phyloP scores from a whole-genome alignment of 2,113 vertebrate genomes.

The Nyctereutes procyonoides region DNA sequence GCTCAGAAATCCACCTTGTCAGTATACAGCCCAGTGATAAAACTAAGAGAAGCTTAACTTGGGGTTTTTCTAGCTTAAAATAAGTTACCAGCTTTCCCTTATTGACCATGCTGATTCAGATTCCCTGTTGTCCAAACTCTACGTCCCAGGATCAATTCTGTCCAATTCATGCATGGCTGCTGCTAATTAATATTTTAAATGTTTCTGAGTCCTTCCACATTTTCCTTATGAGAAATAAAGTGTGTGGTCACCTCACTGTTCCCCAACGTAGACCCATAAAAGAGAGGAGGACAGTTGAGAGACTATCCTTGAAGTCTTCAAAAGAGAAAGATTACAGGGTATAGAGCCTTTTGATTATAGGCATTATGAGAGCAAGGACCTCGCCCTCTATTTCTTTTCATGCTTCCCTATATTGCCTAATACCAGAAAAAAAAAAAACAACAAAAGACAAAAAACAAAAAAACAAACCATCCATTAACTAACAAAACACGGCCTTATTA shows the following conservation, averaged over 20 bases:
- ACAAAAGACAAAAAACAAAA: neutral
- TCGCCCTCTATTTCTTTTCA: constrained; percentile 45
- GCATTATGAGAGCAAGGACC: constrained; percentile 18
- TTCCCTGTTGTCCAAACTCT: neutral
- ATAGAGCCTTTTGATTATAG: constrained; percentile 24
- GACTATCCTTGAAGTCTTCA: constrained; percentile 59
- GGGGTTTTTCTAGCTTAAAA: neutral
- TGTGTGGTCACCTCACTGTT: neutral
- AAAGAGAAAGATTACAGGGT: constrained; percentile 44
- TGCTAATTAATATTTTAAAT: constrained; percentile 53
- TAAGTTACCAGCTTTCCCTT: neutral
- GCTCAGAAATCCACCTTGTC: neutral
- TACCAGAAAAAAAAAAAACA: neutral
- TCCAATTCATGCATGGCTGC: neutral
- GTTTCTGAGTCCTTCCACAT: neutral
- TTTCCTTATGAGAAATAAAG: constrained; percentile 57
- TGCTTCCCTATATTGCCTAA: constrained; percentile 16
- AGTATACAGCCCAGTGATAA: neutral
- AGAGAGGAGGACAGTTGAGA: neutral
- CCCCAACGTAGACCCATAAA: neutral
- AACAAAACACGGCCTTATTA: neutral
- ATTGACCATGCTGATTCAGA: neutral
- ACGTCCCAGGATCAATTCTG: constrained; percentile 27
- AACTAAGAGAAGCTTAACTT: constrained; percentile 26
- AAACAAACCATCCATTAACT: neutral